phyloP scores from a whole-genome alignment of 1,140 invertebrate species.

The Zaprionus vittiger region DNA sequence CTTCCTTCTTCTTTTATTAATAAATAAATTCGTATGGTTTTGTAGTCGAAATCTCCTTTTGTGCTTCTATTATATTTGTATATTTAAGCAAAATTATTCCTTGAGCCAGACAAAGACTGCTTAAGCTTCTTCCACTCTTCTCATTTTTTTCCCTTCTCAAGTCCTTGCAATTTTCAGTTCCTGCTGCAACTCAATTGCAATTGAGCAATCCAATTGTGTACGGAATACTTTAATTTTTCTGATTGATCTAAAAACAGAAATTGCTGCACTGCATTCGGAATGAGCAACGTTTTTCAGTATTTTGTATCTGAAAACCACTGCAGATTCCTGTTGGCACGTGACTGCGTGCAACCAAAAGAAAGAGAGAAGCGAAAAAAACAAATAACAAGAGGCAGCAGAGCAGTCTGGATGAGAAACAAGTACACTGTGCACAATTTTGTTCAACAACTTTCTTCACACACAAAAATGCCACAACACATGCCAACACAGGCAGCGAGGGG shows the following conservation, averaged over 20 bases:
- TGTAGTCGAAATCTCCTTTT: no score
- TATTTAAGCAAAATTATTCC: background rate
- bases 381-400: no score
- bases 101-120: background rate
- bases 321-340: conserved; percentile 65
- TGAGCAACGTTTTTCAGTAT: conserved; percentile 34
- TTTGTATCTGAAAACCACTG: conserved; percentile 30
- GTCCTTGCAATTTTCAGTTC: background rate
- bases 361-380: background rate
- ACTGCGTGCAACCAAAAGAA: conserved; percentile 50
- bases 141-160: background rate
- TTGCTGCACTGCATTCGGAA: conserved; percentile 52
- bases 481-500: conserved; percentile 29
- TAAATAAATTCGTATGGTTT: no score
- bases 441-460: conserved; percentile 63
- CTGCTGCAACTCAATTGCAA: conserved; percentile 17
- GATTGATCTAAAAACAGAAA: conserved; percentile 46
- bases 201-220: conserved; percentile 33
- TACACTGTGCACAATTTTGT: conserved; percentile 52
- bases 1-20: no score
- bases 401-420: conserved; percentile 5
- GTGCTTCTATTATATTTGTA: no score
- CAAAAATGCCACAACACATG: conserved; percentile 48
- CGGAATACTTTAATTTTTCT: conserved; percentile 25
- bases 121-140: background rate